Evolutionary conservation across 1,140 invertebrate species (phyloP).

Genomic region (Anadara kagoshimensis): DNA sequence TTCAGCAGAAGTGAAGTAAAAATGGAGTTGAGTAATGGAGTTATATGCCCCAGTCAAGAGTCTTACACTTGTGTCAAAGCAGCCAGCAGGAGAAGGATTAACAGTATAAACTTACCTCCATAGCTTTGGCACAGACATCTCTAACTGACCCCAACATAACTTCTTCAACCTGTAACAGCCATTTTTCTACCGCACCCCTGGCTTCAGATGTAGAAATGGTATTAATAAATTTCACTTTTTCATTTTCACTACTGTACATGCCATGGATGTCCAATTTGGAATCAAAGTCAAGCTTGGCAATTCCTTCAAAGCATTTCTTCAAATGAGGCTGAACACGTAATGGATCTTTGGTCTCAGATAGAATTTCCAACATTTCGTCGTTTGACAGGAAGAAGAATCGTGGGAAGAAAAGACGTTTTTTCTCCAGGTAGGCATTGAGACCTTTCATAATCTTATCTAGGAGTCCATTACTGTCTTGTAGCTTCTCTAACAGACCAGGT

Average conservation of each 20-base stretch:
- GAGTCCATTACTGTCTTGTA: constrained; percentile 71
- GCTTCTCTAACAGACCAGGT: constrained; percentile 70
- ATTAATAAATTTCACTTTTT: constrained; percentile 67
- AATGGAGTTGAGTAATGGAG: no score
- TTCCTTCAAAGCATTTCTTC: constrained; percentile 76
- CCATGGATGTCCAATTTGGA: constrained; percentile 71
- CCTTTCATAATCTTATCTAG: constrained; percentile 75
- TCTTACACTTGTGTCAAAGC: no score
- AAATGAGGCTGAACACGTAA: constrained; percentile 74
- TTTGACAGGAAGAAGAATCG: constrained; percentile 75
- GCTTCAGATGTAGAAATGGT: constrained; percentile 72
- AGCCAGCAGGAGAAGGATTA: no score
- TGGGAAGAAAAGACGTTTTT: constrained; percentile 75
- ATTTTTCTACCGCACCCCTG: constrained; percentile 74
- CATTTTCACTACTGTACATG: constrained; percentile 74
- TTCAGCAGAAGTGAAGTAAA: no score
- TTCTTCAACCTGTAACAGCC: constrained; percentile 74
- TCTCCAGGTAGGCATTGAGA: constrained; percentile 74
- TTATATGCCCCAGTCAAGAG: no score
- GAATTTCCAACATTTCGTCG: constrained; percentile 75
- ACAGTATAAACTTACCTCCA: constrained; percentile 54
- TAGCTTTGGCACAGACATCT: constrained; percentile 68
- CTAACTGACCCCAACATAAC: constrained; percentile 72
- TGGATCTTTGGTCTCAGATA: constrained; percentile 75
- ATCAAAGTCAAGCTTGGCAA: constrained; percentile 74